A percentile compares a stretch with the other conserved stretches of the same genome.
These are phyloP conservation scores for Cephonodes hylas DNA, from an alignment of 2,888 invertebrate genomes.

Conservation along the genomic window DNA sequence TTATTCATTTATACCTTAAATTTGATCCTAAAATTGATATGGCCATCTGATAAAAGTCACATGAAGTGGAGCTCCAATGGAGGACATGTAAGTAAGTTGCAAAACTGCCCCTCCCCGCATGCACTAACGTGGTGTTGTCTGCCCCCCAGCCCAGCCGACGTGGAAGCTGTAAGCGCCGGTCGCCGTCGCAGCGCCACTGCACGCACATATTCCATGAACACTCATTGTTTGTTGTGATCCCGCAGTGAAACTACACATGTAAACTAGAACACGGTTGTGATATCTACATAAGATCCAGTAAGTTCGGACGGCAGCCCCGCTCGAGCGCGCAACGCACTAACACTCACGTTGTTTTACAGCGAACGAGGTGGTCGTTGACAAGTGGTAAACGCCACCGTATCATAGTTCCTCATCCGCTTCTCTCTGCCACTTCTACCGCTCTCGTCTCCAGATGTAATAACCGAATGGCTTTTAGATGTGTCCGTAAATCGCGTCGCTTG, in stretches of 20 bases:
- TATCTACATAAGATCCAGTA: constrained; percentile 70
- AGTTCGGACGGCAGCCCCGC: constrained; percentile 69
- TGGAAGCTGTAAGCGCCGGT: constrained; percentile 74
- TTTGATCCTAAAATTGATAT: not conserved
- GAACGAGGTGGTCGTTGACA: constrained; percentile 86
- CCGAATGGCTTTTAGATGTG: constrained; percentile 58
- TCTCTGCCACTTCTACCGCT: constrained; percentile 72
- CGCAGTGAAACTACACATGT: constrained; percentile 79
- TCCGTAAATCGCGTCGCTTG: constrained; percentile 41
- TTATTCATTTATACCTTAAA: not conserved
- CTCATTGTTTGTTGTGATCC: constrained; percentile 81
- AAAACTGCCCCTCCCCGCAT: constrained; percentile 58
- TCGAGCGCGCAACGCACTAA: constrained; percentile 63
- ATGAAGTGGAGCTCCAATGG: not conserved
- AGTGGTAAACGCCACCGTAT: constrained; percentile 82
- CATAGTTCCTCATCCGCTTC: constrained; percentile 77
- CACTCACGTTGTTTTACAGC: constrained; percentile 83
- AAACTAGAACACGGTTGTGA: constrained; percentile 76
- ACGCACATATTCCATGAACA: constrained; percentile 79
- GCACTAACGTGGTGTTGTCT: constrained; percentile 73
- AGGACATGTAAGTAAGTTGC: constrained; percentile 29
- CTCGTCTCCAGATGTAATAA: constrained; percentile 63
- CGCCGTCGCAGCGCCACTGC: constrained; percentile 68
- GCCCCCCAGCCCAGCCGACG: constrained; percentile 75
- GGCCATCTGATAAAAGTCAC: not conserved